Evolutionary conservation across 2,113 vertebrate genomes (phyloP).

Genomic region (Eubucco bourcierii): DNA sequence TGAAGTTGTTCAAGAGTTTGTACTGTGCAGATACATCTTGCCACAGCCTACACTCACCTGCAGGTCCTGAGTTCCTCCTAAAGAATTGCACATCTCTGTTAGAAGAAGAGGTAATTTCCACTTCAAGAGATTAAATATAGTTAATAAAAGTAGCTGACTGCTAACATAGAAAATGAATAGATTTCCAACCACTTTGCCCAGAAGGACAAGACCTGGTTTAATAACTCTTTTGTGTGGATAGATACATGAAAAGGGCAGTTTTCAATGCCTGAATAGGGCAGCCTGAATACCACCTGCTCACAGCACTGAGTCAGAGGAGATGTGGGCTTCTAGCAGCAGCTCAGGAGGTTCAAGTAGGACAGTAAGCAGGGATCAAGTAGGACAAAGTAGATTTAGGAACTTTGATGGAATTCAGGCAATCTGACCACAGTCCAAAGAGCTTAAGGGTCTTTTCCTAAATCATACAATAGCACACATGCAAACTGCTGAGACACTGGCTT

Average conservation of each 20-base stretch:
- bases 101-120: neutral
- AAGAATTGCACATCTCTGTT: rapidly evolving
- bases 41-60: neutral
- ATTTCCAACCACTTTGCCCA: neutral
- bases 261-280: neutral
- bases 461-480: neutral
- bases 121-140: neutral
- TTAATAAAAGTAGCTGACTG: neutral
- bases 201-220: neutral
- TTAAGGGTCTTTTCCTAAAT: slow-evolving; percentile 46
- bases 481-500: neutral
- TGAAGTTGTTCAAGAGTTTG: neutral
- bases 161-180: neutral
- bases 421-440: slow-evolving; percentile 22
- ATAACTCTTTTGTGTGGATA: neutral
- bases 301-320: neutral
- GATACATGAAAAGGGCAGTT: neutral
- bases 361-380: neutral
- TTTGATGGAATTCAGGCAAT: neutral
- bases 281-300: neutral
- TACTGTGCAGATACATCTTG: neutral
- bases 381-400: neutral
- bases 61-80: neutral
- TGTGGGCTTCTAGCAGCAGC: neutral
- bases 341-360: neutral